phyloP scores from a whole-genome alignment of 2,797 vertebrate species.

The Oreortyx pictus region DNA sequence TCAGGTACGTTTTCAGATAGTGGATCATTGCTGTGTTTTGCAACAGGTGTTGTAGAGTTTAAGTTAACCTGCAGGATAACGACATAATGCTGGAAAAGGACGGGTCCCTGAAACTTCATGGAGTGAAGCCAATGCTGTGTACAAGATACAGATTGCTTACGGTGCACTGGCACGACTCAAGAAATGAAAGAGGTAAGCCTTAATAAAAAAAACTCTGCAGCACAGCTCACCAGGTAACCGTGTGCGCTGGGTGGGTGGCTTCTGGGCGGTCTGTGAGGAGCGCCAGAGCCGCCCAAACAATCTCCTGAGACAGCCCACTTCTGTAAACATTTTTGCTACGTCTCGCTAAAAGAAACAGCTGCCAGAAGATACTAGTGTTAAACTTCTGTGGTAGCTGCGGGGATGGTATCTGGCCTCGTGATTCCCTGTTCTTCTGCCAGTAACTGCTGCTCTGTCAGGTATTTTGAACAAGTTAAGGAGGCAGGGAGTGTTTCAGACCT shows the following conservation, averaged over 20 bases:
- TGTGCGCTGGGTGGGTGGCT: fast-evolving
- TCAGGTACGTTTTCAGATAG: not conserved
- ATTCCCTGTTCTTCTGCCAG: too few relatives aligned
- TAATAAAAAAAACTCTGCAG: not conserved
- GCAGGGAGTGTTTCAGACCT: not conserved
- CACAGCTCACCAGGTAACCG: not conserved
- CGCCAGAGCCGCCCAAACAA: too few relatives aligned
- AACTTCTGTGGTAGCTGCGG: too few relatives aligned
- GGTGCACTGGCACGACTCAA: not conserved
- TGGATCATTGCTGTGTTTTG: not conserved
- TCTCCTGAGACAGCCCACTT: too few relatives aligned
- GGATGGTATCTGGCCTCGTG: too few relatives aligned
- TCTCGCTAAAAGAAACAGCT: too few relatives aligned
- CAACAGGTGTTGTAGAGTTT: not conserved
- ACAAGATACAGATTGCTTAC: not conserved
- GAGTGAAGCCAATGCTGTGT: not conserved
- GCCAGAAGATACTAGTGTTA: too few relatives aligned
- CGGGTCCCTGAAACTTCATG: not conserved
- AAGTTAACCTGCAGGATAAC: not conserved
- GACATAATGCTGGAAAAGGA: not conserved
- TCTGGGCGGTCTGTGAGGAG: too few relatives aligned
- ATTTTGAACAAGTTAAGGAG: not conserved
- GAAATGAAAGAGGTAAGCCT: not conserved
- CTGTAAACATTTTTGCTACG: too few relatives aligned
- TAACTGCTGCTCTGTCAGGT: too few relatives aligned